Conservation (phyloP, 2,888 invertebrate species). For the Urechis unicinctus region DNA sequence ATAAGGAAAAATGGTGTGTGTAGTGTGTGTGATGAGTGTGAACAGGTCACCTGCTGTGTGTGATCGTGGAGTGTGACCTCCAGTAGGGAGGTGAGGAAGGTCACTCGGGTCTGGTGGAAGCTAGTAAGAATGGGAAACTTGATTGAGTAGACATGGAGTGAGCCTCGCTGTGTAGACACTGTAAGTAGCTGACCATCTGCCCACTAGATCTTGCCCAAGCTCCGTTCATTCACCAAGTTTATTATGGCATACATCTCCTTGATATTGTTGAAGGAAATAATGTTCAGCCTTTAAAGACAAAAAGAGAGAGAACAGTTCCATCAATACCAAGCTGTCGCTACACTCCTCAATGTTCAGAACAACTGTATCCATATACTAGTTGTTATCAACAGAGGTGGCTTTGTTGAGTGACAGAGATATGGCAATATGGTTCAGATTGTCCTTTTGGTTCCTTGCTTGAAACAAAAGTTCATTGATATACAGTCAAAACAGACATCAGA, state of each 20-base stretch:
- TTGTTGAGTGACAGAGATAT: constrained; percentile 65
- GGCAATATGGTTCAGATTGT: constrained; percentile 68
- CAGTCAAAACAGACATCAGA: background rate
- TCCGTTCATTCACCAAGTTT: constrained; percentile 66
- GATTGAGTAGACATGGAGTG: constrained; percentile 79
- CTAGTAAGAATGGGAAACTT: constrained; percentile 76
- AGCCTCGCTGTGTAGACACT: constrained; percentile 62
- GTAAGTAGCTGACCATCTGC: constrained; percentile 85
- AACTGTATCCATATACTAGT: constrained; percentile 67
- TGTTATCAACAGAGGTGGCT: constrained; percentile 91
- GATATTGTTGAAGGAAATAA: constrained; percentile 63
- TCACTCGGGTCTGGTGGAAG: constrained; percentile 71
- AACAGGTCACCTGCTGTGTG: constrained; percentile 37
- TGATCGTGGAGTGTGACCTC: constrained; percentile 63
- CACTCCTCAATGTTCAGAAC: too few relatives aligned
- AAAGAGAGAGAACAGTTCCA: too few relatives aligned
- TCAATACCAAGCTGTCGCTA: too few relatives aligned
- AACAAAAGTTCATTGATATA: too few relatives aligned
- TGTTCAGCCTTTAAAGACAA: too few relatives aligned
- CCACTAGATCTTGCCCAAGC: constrained; percentile 71
- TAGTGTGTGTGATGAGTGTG: too few relatives aligned
- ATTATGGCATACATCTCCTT: constrained; percentile 78
- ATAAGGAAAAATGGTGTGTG: too few relatives aligned
- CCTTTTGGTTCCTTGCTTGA: constrained; percentile 82
- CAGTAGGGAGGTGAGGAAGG: constrained; percentile 79